phyloP scores from a whole-genome alignment of 2,113 vertebrate species.

The Cromileptes altivelis region DNA sequence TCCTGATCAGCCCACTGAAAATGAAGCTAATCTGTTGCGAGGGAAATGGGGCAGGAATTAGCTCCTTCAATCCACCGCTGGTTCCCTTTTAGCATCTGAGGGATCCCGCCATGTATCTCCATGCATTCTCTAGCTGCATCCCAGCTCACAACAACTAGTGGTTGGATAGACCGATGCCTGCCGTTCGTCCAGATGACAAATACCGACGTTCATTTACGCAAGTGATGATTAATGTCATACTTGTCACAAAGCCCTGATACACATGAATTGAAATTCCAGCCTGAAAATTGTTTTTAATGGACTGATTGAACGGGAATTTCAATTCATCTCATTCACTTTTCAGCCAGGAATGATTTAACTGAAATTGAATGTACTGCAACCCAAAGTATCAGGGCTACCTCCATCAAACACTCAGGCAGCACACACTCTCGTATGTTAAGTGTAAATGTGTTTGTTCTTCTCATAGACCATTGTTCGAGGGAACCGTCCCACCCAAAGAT shows the following conservation, averaged over 20 bases:
- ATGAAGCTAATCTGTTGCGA: slow-evolving; percentile 72
- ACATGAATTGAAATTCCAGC: slow-evolving; percentile 72
- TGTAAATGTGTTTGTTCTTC: slow-evolving; percentile 55
- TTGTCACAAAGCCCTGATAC: slow-evolving; percentile 70
- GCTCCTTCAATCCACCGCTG: slow-evolving; percentile 35
- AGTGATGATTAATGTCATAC: slow-evolving; percentile 73
- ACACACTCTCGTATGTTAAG: slow-evolving; percentile 38
- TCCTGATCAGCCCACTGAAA: slow-evolving; percentile 77
- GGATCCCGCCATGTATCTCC: slow-evolving; percentile 38
- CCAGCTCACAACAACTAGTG: slow-evolving; percentile 33
- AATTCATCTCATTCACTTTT: slow-evolving; percentile 72
- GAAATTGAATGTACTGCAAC: slow-evolving; percentile 59
- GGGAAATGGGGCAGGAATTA: slow-evolving; percentile 70
- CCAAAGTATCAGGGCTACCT: slow-evolving; percentile 45
- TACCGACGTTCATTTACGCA: slow-evolving; percentile 45
- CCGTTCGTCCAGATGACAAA: slow-evolving; percentile 40
- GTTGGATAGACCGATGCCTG: slow-evolving; percentile 58
- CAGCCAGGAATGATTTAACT: slow-evolving; percentile 50
- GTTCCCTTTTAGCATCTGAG: slow-evolving; percentile 57
- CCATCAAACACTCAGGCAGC: slow-evolving; percentile 14
- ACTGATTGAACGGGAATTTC: slow-evolving; percentile 65
- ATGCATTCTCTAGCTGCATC: slow-evolving; percentile 41
- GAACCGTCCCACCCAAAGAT: slow-evolving; percentile 93
- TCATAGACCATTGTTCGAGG: slow-evolving; percentile 96
- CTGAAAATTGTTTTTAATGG: slow-evolving; percentile 17